Base-by-base conservation (phyloP, 2,113 vertebrate species). In the Isurus oxyrinchus region DNA sequence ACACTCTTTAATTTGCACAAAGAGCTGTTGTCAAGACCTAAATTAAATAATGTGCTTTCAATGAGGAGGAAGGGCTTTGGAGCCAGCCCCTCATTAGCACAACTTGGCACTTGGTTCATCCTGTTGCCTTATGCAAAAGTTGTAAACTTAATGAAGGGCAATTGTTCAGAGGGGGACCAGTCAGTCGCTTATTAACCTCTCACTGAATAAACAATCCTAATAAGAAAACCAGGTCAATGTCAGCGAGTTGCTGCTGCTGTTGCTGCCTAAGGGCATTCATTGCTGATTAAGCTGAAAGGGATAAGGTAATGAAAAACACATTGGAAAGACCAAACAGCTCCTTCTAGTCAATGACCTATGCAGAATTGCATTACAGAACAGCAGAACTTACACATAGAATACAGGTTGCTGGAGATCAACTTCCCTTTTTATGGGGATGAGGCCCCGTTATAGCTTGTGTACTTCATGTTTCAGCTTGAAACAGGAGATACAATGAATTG, bases 181-280 rank as follows among this genome's bases (percentile, higher is more conserved):
- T 23, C n/a, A 40, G 90, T 94, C 21, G 90, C 59, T 63, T 40
- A 66, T 94, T 94, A 94, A 94, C 90, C 90, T 63, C 59, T 94
- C 59, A 94, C 35, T n/a, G 35, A 94, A 66, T 21, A 94, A 94
- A 63, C 90, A 40, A 40, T 63, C n/a, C 59, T n/a, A 63, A 94
- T 40, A 23, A 19, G 3, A 93, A 93, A 93, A 61, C 35, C 19
- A 40, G 59, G 90, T 94, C 90, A 94, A 63, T 63, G 59, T 94
- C 59, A 63, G 14, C 59, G 44, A 16, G 16, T 21, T 67, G 66
- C 72, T 76, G 72, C 31, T 76, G 72, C 87, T 63, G 88, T 16
- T 63, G 59, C 59, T 63, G 35, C 90, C 90, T 40, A 59, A 19
- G n/a, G 90, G 16, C 57, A 19, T 16, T 59, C 35, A n/a, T 61